These are phyloP conservation scores for Ischnura elegans DNA, from an alignment of 2,888 invertebrate genomes.

Conservation along the genomic window DNA sequence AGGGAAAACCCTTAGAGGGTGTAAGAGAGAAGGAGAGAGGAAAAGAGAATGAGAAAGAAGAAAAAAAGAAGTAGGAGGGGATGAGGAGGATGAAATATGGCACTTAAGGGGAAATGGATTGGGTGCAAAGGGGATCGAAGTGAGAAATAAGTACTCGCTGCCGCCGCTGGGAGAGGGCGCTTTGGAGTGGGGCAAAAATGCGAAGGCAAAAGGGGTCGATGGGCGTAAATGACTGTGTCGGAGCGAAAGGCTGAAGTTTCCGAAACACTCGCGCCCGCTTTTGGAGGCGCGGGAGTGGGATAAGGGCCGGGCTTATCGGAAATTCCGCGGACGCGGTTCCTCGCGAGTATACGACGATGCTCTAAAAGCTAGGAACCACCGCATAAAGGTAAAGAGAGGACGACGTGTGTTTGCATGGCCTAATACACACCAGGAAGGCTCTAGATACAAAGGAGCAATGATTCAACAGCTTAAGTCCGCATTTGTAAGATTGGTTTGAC, in stretches of 20 bases:
- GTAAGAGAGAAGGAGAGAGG: not conserved
- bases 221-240: not conserved
- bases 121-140: slow-evolving; percentile 33
- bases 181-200: not conserved
- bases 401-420: no score
- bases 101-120: slow-evolving; percentile 37
- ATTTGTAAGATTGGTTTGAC: no score
- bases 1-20: not conserved
- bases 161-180: not conserved
- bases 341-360: no score
- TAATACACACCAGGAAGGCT: no score
- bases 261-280: not conserved
- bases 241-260: not conserved
- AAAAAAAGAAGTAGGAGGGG: not conserved
- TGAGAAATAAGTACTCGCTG: slow-evolving; percentile 45
- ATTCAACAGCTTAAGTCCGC: no score
- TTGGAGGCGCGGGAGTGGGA: not conserved
- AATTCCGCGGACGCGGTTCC: not conserved
- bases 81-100: slow-evolving; percentile 40
- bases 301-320: not conserved
- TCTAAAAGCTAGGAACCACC: no score
- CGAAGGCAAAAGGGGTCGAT: not conserved
- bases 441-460: no score
- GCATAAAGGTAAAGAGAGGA: no score
- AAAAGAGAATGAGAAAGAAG: not conserved